A percentile compares a stretch with the other conserved stretches of the same genome.
Conservation (phyloP, 2,797 vertebrate genomes). For the Oreochromis grahami region DNA sequence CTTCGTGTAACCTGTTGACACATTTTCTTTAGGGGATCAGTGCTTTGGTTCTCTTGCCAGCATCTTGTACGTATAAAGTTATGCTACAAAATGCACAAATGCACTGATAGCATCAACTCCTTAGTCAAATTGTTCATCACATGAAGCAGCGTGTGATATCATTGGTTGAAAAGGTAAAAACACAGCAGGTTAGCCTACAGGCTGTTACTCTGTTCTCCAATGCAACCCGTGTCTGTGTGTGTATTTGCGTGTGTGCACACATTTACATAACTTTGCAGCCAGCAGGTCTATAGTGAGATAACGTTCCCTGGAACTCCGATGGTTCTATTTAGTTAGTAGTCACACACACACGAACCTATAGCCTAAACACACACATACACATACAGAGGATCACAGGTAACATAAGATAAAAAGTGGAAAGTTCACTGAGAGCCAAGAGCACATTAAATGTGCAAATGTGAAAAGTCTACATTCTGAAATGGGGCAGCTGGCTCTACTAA, state of each 20-base stretch:
- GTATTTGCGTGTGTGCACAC: background rate
- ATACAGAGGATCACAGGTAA: slow-evolving; percentile 58
- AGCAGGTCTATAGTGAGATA: slow-evolving; percentile 56
- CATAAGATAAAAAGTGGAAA: slow-evolving; percentile 72
- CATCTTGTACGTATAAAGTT: background rate
- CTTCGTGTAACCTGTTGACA: background rate
- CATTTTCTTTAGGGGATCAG: background rate
- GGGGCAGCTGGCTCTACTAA: slow-evolving; percentile 38
- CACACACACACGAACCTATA: background rate
- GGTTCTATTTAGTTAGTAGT: slow-evolving; percentile 52
- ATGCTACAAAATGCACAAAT: background rate
- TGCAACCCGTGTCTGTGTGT: background rate
- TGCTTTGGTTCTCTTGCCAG: background rate
- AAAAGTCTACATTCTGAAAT: slow-evolving; percentile 29
- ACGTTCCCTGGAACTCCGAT: slow-evolving; percentile 57
- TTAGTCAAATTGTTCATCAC: background rate
- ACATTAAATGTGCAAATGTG: slow-evolving; percentile 44
- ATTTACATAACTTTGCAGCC: slow-evolving; percentile 71
- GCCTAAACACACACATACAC: background rate
- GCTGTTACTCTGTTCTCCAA: slow-evolving; percentile 17
- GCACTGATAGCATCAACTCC: background rate
- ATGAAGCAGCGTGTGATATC: background rate
- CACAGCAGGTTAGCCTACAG: slow-evolving; percentile 9
- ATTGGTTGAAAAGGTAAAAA: slow-evolving; percentile 1
- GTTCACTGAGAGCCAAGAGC: slow-evolving; percentile 71